phyloP scores from a whole-genome alignment of 2,888 invertebrate species.

The Zootermopsis nevadensis region DNA sequence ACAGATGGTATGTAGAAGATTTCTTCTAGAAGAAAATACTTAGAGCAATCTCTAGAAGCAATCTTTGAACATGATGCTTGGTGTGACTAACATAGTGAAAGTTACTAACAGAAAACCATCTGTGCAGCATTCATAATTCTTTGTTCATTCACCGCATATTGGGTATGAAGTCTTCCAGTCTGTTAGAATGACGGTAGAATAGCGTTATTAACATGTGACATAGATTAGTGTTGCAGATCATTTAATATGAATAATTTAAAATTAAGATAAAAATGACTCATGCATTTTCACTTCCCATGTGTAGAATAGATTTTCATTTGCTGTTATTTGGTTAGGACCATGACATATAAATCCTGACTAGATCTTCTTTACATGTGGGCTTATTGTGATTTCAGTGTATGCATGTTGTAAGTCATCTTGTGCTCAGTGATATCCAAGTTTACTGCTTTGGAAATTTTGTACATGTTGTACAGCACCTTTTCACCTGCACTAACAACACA shows the following conservation, averaged over 20 bases:
- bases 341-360: not conserved
- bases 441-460: not conserved
- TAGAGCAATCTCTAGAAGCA: not conserved
- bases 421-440: not conserved
- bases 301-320: not conserved
- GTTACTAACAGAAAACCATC: not conserved
- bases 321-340: not conserved
- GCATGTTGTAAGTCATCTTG: not conserved
- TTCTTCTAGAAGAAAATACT: slow-evolving; percentile 13
- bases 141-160: not conserved
- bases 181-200: not conserved
- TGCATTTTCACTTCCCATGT: not conserved
- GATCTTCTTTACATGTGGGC: not conserved
- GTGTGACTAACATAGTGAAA: slow-evolving; percentile 29
- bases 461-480: not conserved
- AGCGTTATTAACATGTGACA: not conserved
- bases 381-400: not conserved
- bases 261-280: not conserved
- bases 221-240: not conserved
- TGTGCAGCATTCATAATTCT: not conserved
- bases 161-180: not conserved
- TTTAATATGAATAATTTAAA: not conserved
- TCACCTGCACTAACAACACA: too few relatives aligned
- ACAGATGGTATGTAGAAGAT: slow-evolving; percentile 30
- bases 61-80: slow-evolving; percentile 25